A percentile compares a stretch with the other conserved stretches of the same genome.
Evolutionary conservation across 2,888 invertebrate species (phyloP).

Genomic region (Ptilodon capucinus): DNA sequence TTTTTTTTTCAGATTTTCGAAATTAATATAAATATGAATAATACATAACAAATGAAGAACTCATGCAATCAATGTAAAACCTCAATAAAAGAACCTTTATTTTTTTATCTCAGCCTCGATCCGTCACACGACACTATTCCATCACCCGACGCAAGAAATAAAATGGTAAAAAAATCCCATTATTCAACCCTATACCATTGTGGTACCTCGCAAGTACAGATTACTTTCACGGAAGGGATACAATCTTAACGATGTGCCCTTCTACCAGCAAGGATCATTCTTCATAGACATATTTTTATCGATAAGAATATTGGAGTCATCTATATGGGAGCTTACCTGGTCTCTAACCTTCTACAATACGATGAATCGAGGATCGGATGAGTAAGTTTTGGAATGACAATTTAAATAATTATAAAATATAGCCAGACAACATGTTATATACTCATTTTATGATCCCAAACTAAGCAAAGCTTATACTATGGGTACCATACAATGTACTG

Average conservation of each 20-base stretch:
- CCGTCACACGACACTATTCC: slow-evolving; percentile 61
- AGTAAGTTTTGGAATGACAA: not conserved
- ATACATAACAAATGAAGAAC: slow-evolving; percentile 2
- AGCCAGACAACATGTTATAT: no score
- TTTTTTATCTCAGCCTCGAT: slow-evolving; percentile 59
- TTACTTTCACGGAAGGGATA: slow-evolving; percentile 76
- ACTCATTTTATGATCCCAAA: no score
- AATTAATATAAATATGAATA: no score
- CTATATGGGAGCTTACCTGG: slow-evolving; percentile 57
- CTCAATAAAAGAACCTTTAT: slow-evolving; percentile 4
- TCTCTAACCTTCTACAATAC: slow-evolving; percentile 13
- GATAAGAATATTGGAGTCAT: slow-evolving; percentile 69
- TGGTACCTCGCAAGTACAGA: slow-evolving; percentile 63
- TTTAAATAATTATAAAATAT: no score
- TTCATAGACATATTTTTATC: slow-evolving; percentile 72
- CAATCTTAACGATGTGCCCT: slow-evolving; percentile 77
- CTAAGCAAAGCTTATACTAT: no score
- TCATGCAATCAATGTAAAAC: not conserved
- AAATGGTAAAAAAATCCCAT: slow-evolving; percentile 65
- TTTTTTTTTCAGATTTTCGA: no score
- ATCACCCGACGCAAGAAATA: slow-evolving; percentile 56
- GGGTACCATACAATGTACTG: no score
- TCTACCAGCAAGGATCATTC: slow-evolving; percentile 61
- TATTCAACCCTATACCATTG: slow-evolving; percentile 71
- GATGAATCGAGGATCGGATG: not conserved